Evolutionary conservation across 2,888 invertebrate species (phyloP).

Genomic region (Philereme transversata): DNA sequence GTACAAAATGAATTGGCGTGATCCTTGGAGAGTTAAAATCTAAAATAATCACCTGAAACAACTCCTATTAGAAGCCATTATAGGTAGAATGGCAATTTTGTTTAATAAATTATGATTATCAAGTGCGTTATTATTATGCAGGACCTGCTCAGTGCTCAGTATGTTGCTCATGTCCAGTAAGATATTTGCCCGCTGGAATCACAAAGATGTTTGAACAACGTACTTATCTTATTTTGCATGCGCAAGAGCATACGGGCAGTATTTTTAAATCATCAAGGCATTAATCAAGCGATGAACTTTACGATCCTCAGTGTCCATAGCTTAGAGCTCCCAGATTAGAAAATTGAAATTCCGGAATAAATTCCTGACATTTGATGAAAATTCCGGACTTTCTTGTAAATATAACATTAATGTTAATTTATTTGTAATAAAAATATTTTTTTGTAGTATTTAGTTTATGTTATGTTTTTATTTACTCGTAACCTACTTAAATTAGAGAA

Average conservation of each 20-base stretch:
- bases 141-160: conserved; percentile 2
- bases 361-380: too few relatives aligned
- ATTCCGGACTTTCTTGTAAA: too few relatives aligned
- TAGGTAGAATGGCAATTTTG: not conserved
- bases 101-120: not conserved
- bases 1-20: too few relatives aligned
- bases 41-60: not conserved
- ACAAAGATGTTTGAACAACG: conserved; percentile 15
- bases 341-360: too few relatives aligned
- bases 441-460: too few relatives aligned
- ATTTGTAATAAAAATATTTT: too few relatives aligned
- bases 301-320: too few relatives aligned
- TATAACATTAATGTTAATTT: too few relatives aligned
- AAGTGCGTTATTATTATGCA: conserved; percentile 2
- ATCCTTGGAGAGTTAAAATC: too few relatives aligned
- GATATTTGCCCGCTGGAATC: conserved; percentile 9
- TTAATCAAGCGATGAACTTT: conserved; percentile 1
- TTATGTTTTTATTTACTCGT: too few relatives aligned
- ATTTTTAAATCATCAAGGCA: conserved; percentile 3
- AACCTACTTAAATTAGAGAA: too few relatives aligned
- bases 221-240: conserved; percentile 17
- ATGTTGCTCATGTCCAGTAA: conserved; percentile 6
- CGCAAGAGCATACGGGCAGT: conserved; percentile 12
- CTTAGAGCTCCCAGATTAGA: too few relatives aligned
- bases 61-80: not conserved